A percentile compares a stretch with the other conserved stretches of the same genome.
Evolutionary conservation across 2,113 vertebrate genomes (phyloP).

Genomic region (Podocnemis expansa): DNA sequence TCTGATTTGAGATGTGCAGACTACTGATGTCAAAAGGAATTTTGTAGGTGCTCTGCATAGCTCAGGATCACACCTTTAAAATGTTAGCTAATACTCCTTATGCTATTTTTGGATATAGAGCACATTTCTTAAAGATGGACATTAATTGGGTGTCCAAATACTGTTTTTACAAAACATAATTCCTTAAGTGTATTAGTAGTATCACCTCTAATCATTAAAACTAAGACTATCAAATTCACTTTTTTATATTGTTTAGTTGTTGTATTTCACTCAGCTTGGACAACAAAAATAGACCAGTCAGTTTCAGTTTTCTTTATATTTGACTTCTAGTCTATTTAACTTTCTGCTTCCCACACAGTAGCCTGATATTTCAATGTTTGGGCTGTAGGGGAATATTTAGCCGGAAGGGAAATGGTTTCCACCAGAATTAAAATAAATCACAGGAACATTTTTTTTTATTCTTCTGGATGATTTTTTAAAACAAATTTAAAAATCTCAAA

Average conservation of each 20-base stretch:
- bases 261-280: neutral
- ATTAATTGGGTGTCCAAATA: neutral
- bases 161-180: neutral
- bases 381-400: neutral
- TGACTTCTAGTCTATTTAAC: constrained; percentile 1
- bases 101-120: neutral
- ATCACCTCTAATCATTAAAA: neutral
- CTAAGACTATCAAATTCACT: neutral
- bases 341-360: neutral
- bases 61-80: neutral
- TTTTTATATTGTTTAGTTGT: neutral
- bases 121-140: neutral
- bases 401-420: neutral
- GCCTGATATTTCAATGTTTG: neutral
- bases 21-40: too few species aligned
- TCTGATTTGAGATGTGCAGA: accelerated
- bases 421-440: neutral
- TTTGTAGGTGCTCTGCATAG: neutral
- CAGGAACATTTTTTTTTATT: neutral
- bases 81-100: neutral
- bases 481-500: neutral
- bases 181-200: neutral
- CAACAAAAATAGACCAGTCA: neutral
- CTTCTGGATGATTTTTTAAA: neutral
- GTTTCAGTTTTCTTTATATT: constrained; percentile 16